Base-by-base conservation (phyloP, 1,140 invertebrate species). In the Hirudo medicinalis region DNA sequence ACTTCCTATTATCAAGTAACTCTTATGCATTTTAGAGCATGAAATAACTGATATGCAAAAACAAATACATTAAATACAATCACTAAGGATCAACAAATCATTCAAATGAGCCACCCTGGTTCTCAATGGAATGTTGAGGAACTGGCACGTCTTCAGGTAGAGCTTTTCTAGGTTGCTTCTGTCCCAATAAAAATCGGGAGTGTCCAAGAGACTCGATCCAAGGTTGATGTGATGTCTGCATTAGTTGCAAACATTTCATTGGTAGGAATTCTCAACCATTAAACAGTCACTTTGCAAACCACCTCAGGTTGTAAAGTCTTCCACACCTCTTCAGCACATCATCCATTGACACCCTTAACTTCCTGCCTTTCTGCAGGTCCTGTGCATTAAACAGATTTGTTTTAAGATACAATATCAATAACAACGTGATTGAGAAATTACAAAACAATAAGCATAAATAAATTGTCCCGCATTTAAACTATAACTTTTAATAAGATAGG, bases 111-210 rank as follows among this genome's bases (percentile, higher is more conserved):
- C 78, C 82, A 89, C 88, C 80, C 85, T 88, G 32, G 92, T 95
- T 71, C 94, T 84, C 76, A 90, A 87, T 0, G 86, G 80, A 69
- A 96, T 91, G 76, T 87, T 90, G 75, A 96, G 90, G 83, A 95
- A 90, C 27, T 85, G 85, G 73, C 88, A 90, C 0, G 88, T 89
- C 77, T 88, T 87, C 68, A 87, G 85, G 72, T 94, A 97, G 0
- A 96, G 81, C 0, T 78, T 82, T 84, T 95, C 93, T 8, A 96
- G 83, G 54, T 89, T 84, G 76, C 94, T 91, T 69, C 90, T 86
- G 76, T 97, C 93, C 94, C 94, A 97, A 80, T 97, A 97, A 82
- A 96, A 96, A 82, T 97, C 94, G 0, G 94, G 94, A 0, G 90
- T 92, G 79, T 96, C 93, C 55, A 97, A 80, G 11, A 96, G 83